These are phyloP conservation scores for Montipora efflorescens DNA, from an alignment of 64 coral and sea anemone genomes.

Conservation along the genomic window DNA sequence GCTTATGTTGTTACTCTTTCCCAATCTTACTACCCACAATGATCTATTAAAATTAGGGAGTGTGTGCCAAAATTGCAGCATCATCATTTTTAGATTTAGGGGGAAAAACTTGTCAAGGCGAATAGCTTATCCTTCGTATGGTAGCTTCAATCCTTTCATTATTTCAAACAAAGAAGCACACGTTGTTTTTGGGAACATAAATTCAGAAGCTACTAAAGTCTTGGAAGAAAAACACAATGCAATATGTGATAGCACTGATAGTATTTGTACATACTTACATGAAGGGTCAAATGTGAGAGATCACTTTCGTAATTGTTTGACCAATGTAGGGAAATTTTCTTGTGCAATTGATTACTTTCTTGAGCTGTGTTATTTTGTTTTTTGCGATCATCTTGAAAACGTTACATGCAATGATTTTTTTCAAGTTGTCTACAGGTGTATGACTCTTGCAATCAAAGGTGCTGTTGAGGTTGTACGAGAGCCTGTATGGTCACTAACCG, in stretches of 20 bases:
- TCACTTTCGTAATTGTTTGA: slow-evolving; percentile 17
- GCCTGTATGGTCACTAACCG: slow-evolving; percentile 26
- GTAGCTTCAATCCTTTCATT: too few relatives aligned
- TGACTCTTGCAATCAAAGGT: too few relatives aligned
- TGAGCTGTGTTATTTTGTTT: slow-evolving; percentile 32
- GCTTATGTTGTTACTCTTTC: slow-evolving; percentile 24
- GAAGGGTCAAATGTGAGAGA: too few relatives aligned
- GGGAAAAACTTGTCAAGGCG: slow-evolving; percentile 22
- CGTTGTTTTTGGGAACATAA: slow-evolving; percentile 56
- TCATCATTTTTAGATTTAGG: slow-evolving; percentile 1
- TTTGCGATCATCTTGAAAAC: too few relatives aligned
- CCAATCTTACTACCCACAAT: slow-evolving; percentile 16
- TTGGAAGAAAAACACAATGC: neutral
- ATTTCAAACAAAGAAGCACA: slow-evolving; percentile 38
- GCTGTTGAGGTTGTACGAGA: neutral
- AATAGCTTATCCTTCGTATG: neutral
- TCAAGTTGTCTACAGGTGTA: neutral
- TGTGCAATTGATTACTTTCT: slow-evolving; percentile 62
- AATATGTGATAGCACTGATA: neutral
- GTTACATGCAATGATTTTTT: slow-evolving; percentile 25
- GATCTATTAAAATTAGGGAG: slow-evolving; percentile 4
- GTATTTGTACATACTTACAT: too few relatives aligned
- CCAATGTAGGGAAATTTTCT: slow-evolving; percentile 25
- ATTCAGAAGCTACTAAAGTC: neutral
- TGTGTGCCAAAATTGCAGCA: slow-evolving; percentile 1